Evolutionary conservation across 2,113 vertebrate species (phyloP).

Genomic region (Helogale parvula): DNA sequence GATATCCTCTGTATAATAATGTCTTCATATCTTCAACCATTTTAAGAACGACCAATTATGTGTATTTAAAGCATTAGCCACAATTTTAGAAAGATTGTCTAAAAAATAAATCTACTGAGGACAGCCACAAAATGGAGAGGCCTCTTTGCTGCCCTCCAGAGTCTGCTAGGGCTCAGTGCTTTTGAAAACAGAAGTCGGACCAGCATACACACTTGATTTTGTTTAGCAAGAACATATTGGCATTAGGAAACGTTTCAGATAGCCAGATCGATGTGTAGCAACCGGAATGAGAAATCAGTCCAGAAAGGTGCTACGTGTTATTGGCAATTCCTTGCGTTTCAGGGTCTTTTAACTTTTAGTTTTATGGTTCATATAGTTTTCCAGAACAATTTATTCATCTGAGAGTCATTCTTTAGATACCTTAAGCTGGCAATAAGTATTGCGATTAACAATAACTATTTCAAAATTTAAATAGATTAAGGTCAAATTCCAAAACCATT

Average conservation of each 20-base stretch:
- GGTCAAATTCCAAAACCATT: neutral
- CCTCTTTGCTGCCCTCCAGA: neutral
- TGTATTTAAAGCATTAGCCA: neutral
- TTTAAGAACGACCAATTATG: neutral
- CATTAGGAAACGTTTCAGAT: neutral
- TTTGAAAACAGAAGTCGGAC: neutral
- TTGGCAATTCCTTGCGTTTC: neutral
- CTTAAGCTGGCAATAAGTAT: constrained; percentile 18
- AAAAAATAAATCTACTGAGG: neutral
- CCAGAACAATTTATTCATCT: neutral
- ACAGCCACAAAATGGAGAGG: neutral
- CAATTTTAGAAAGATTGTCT: neutral
- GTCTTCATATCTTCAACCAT: neutral
- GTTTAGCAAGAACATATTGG: neutral
- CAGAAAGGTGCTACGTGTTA: neutral
- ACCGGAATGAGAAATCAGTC: neutral
- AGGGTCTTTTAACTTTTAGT: neutral
- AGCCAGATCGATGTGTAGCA: neutral
- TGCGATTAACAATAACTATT: constrained; percentile 45
- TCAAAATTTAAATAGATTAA: constrained; percentile 18
- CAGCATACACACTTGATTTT: neutral
- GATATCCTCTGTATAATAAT: neutral
- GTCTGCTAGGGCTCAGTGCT: neutral
- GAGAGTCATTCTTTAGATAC: neutral
- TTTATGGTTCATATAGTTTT: constrained; percentile 18